Percentiles rank a stretch among this genome's conserved stretches.
Evolutionary conservation across 2,797 vertebrate species (phyloP).

Genomic region (Phoebastria nigripes): DNA sequence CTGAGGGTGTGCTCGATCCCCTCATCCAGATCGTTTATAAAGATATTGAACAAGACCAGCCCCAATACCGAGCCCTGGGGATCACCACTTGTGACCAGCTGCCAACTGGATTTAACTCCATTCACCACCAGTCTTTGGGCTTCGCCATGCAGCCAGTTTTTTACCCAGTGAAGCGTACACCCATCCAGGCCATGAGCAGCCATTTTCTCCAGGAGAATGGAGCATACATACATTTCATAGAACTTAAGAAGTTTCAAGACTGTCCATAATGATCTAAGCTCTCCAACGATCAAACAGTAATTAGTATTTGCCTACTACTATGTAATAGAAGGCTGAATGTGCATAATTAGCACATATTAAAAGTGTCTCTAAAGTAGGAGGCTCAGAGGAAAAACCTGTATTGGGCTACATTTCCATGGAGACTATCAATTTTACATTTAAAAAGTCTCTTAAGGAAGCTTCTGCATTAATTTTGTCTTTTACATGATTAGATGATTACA

Average conservation of each 20-base stretch:
- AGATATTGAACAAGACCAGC: background rate
- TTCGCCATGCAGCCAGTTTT: background rate
- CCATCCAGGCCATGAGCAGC: background rate
- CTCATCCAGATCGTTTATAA: background rate
- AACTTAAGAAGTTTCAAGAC: background rate
- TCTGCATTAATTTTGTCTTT: conserved; percentile 11
- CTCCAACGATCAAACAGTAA: background rate
- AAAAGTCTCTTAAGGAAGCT: background rate
- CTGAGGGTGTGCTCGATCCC: background rate
- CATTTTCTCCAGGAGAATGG: background rate
- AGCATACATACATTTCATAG: background rate
- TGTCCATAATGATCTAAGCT: background rate
- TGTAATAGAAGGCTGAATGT: background rate
- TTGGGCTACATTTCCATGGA: conserved; percentile 9
- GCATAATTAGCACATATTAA: background rate
- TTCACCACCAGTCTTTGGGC: background rate
- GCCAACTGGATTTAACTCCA: background rate
- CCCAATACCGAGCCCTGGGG: background rate
- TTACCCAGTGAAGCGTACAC: background rate
- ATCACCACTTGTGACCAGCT: background rate
- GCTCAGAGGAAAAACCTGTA: background rate
- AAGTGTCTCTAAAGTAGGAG: background rate
- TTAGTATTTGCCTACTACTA: background rate
- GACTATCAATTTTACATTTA: background rate
- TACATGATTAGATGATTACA: background rate